phyloP scores from a whole-genome alignment of 2,797 vertebrate genomes.

The Chrysocyon brachyurus region DNA sequence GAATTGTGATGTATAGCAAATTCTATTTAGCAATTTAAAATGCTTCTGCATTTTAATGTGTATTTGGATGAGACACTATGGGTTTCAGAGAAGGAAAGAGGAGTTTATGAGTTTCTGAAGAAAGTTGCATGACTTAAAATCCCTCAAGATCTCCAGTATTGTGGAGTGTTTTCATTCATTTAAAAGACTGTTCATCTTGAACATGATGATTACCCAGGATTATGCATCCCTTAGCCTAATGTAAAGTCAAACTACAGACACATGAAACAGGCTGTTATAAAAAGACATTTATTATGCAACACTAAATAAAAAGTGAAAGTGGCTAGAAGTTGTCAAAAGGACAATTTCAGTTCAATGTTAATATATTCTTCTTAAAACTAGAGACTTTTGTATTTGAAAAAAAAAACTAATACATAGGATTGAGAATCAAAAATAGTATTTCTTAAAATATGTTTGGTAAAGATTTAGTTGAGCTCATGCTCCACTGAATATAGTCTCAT shows the following conservation, averaged over 20 bases:
- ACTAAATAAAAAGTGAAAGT: constrained; percentile 47
- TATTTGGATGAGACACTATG: constrained; percentile 2
- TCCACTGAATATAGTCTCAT: background rate
- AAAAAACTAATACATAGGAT: background rate
- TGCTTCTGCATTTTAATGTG: background rate
- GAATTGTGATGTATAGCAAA: background rate
- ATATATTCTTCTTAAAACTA: background rate
- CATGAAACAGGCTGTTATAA: background rate
- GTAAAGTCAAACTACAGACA: background rate
- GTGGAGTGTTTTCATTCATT: constrained; percentile 39
- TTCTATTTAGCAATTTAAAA: background rate
- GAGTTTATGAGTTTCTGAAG: background rate
- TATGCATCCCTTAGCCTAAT: background rate
- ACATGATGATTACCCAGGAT: constrained; percentile 18
- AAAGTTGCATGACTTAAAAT: constrained; percentile 44
- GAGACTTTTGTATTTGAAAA: background rate
- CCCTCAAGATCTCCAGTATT: constrained; percentile 27
- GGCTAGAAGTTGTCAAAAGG: background rate
- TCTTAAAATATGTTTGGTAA: background rate
- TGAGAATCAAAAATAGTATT: background rate
- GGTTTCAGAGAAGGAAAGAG: background rate
- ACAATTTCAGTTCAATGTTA: constrained; percentile 47
- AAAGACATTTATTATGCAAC: constrained; percentile 23
- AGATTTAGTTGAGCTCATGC: background rate
- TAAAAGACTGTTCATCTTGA: background rate